Base-by-base conservation (phyloP, 2,113 vertebrate species). In the Chaetodon trifascialis region DNA sequence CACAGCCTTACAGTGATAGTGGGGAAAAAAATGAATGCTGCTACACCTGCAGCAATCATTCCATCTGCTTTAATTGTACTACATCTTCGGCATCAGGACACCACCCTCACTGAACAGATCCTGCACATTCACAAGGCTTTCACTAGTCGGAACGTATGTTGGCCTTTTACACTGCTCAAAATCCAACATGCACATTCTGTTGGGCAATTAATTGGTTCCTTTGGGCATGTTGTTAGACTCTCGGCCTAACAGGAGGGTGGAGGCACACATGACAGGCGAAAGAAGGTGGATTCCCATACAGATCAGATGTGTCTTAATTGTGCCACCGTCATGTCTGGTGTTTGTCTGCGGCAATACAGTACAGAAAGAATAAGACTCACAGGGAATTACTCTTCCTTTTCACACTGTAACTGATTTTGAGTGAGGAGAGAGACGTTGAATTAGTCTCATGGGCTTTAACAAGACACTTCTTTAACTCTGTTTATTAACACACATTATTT, bases 121-220 rank as follows among this genome's bases (percentile, higher is more conserved):
- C 14, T 56, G 38, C 34, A 62, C 5, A 81, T 62, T 52, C 23
- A 67, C 49, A 42, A 64, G 40, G 47, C 49, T 60, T 74, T 70
- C 63, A 38, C 14, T 64, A 25, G 44, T 63, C 7, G 11, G 40
- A 64, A 40, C 30, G n/a, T 34, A 56, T 4, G 16, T 25, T 60
- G 56, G 46, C 55, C 62, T 82, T 85, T 79, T 55, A 36, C 72
- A 74, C 58, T 14, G 52, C 7, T 76, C 76, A 44, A 83, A 85
- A 76, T 70, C 59, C 60, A 55, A 65, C 76, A 36, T 47, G 47
- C 42, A 54, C 34, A 51, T 21, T 82, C 42, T 82, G 80, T 47
- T 36, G n/a, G 40, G 7, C 44, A 71, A 85, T 90, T 90, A 90
- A 87, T 83, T 88, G 56, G 77, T 64, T 79, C 62, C 76, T 84